These are phyloP conservation scores for Hozukius guyotensis DNA, from an alignment of 2,797 vertebrate genomes.

Conservation along the genomic window DNA sequence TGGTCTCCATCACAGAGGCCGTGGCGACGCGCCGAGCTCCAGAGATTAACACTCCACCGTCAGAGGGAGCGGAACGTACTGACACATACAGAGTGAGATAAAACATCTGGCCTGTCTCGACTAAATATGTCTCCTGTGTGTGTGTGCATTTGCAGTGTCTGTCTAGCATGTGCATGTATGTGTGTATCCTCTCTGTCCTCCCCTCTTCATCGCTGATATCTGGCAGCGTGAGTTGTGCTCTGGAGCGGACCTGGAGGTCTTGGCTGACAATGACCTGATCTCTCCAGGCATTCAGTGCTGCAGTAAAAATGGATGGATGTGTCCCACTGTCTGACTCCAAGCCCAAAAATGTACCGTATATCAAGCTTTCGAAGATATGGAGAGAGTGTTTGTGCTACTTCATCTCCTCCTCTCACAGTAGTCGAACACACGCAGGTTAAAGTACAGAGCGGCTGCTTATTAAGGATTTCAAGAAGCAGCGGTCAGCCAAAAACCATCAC, in stretches of 20 bases:
- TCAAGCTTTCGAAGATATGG: slow-evolving; percentile 25
- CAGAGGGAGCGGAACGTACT: slow-evolving; percentile 23
- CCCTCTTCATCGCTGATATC: slow-evolving; percentile 37
- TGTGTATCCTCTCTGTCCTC: slow-evolving; percentile 28
- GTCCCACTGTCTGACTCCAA: slow-evolving; percentile 40
- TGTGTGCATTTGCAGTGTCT: slow-evolving; percentile 1
- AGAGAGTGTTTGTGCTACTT: neutral
- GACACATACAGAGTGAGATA: slow-evolving; percentile 52
- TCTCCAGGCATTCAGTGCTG: slow-evolving; percentile 29
- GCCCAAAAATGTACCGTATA: slow-evolving; percentile 26
- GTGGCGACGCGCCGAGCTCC: slow-evolving; percentile 23
- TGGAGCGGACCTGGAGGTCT: slow-evolving; percentile 52
- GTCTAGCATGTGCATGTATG: neutral
- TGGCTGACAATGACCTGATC: slow-evolving; percentile 43
- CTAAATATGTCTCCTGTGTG: slow-evolving; percentile 39
- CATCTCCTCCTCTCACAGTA: slow-evolving; percentile 11
- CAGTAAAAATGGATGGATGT: slow-evolving; percentile 40
- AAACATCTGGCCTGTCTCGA: slow-evolving; percentile 62
- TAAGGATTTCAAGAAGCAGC: slow-evolving; percentile 10
- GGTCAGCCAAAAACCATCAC: slow-evolving; percentile 34
- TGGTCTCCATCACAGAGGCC: slow-evolving; percentile 18
- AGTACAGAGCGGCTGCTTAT: slow-evolving; percentile 12
- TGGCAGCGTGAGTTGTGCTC: slow-evolving; percentile 36
- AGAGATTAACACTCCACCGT: slow-evolving; percentile 61
- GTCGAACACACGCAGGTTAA: slow-evolving; percentile 12